Base-by-base conservation (phyloP, 2,888 invertebrate genomes). In the Perizoma flavofasciatum region DNA sequence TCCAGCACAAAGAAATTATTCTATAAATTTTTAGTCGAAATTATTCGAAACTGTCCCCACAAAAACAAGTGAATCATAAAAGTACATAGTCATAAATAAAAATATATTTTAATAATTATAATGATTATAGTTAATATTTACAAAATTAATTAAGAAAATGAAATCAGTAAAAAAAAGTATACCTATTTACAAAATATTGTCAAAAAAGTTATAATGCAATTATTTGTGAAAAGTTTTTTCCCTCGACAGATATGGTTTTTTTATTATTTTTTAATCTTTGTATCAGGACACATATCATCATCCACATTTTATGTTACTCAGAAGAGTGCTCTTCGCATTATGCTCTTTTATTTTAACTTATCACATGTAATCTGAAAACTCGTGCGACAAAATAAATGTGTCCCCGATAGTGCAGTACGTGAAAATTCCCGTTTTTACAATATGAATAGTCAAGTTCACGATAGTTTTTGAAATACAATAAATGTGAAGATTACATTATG, bases 61-160 rank as follows among this genome's bases (percentile, higher is more conserved):
- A 50, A 55, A 50, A 51, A 50, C 46, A 58, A 60, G 47, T 55
- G 47, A 59, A 59, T n/a, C 58, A 45, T 59, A 67, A 65, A 67
- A 65, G 58, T 22, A 22, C 22, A 34, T 55, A 49, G 35, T 55
- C 58, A 67, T 67, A 69, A 66, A 67, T 67, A 69, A 63, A 60
- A 66, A 51, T 58, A 47, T 22, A 60, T 57, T 61, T 61, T 65
- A 63, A 22, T 22, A 22, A 66, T 53, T 57, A 53, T 55, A 43
- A 49, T 54, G 46, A 50, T 54, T 55, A 49, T 9, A 8, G 5
- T 61, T 48, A 55, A 34, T 69, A 67, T 66, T 64, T 69, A 67
- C 69, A 66, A 58, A 65, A 66, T 53, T 57, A 59, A 46, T 49
- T 58, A 61, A 62, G 52, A 55, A 49, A 44, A 41, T 47, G 40